Percentiles rank a stretch among this genome's conserved stretches.
Conservation (phyloP, 2,888 invertebrate genomes). For the Anarsia innoxiella region DNA sequence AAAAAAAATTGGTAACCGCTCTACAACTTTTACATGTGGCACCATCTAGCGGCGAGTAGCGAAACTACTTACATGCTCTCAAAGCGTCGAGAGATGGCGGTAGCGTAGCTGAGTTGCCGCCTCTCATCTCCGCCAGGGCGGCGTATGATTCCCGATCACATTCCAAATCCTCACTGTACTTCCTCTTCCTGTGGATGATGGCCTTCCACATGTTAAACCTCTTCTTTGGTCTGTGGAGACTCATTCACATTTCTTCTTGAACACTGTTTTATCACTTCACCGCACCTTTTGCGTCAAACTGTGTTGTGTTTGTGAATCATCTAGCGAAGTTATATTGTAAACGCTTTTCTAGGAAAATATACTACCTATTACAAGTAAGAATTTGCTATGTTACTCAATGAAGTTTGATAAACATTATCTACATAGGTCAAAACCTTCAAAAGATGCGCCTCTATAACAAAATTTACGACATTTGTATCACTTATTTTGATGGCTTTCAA, state of each 20-base stretch:
- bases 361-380: too few species aligned
- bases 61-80: slow-evolving; percentile 64
- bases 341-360: too few species aligned
- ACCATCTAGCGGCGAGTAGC: slow-evolving; percentile 57
- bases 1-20: too few species aligned
- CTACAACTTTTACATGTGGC: not conserved
- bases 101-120: slow-evolving; percentile 64
- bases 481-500: too few species aligned
- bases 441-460: too few species aligned
- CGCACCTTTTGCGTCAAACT: not conserved
- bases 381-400: too few species aligned
- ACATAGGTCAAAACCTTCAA: too few species aligned
- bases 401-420: too few species aligned
- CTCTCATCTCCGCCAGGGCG: slow-evolving; percentile 64
- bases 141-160: slow-evolving; percentile 63
- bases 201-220: slow-evolving; percentile 70
- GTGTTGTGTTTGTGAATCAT: slow-evolving; percentile 6
- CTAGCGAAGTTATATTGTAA: not conserved
- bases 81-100: slow-evolving; percentile 70
- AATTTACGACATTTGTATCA: too few species aligned
- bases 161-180: slow-evolving; percentile 58
- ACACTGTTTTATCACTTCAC: slow-evolving; percentile 23
- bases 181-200: slow-evolving; percentile 61
- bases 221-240: slow-evolving; percentile 56
- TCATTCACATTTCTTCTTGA: slow-evolving; percentile 46